Evolutionary conservation across 2,797 vertebrate genomes (phyloP).

Genomic region (Xiphorhynchus erythropygius): DNA sequence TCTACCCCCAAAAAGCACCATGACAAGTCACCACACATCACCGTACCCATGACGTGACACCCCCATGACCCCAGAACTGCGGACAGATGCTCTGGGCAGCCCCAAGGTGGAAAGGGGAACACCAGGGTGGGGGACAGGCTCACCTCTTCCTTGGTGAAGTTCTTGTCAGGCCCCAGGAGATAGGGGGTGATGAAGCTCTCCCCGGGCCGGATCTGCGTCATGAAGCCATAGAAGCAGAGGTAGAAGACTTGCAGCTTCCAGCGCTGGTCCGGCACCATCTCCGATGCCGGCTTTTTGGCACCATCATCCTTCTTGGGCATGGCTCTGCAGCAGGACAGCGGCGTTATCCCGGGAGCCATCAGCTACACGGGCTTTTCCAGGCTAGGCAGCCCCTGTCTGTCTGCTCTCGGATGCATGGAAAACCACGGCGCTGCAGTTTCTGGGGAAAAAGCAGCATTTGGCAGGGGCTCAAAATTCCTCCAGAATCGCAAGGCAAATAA

Average conservation of each 20-base stretch:
- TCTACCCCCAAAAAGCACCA: neutral
- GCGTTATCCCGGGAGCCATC: neutral
- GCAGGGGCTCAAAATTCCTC: constrained; percentile 32
- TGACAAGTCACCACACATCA: rapidly evolving
- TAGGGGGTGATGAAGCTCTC: constrained; percentile 94
- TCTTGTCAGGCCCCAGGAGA: constrained; percentile 83
- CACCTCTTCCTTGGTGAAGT: constrained; percentile 89
- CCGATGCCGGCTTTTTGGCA: neutral
- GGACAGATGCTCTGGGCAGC: neutral
- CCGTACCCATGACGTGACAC: rapidly evolving
- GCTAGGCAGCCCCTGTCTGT: neutral
- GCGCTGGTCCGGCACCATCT: neutral
- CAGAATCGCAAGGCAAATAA: constrained; percentile 28
- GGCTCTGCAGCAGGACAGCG: neutral
- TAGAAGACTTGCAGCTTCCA: constrained; percentile 85
- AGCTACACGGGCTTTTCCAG: neutral
- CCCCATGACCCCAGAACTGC: neutral
- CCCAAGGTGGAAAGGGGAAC: neutral
- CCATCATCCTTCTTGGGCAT: neutral
- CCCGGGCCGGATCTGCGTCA: constrained; percentile 88
- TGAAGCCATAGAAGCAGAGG: constrained; percentile 93
- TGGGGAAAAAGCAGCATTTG: constrained; percentile 35
- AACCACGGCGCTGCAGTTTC: neutral
- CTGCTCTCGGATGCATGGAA: neutral
- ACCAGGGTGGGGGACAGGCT: neutral